Conservation (phyloP, 1,140 invertebrate species). For the Neocloeon triangulifer region DNA sequence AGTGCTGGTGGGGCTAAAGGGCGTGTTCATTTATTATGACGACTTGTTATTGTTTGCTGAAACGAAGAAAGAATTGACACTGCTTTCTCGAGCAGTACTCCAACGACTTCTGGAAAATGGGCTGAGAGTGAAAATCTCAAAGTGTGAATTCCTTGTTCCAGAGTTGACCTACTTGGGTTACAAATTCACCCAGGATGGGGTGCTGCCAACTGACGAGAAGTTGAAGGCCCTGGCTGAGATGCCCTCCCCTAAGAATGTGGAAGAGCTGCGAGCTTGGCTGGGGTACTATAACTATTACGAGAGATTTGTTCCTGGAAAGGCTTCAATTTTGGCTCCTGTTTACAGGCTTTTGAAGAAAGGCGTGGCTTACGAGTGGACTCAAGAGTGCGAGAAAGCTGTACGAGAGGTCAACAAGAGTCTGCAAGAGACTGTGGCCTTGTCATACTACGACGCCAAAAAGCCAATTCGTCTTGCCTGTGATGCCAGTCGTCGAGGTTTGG, state of each 20-base stretch:
- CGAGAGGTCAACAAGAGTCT: constrained; percentile 7
- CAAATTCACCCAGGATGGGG: too few relatives aligned
- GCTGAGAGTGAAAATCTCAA: too few relatives aligned
- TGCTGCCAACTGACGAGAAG: too few relatives aligned
- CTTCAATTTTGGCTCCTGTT: constrained; percentile 6
- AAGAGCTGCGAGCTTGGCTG: constrained; percentile 2
- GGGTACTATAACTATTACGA: constrained; percentile 1
- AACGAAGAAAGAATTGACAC: too few relatives aligned
- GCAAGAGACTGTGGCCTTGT: constrained; percentile 4
- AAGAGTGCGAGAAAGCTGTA: constrained; percentile 8
- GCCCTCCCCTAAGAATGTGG: constrained; percentile 5
- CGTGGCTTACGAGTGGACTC: constrained; percentile 5
- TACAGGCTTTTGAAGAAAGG: constrained; percentile 4
- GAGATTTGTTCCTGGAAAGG: constrained; percentile 6
- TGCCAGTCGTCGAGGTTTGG: constrained; percentile 13
- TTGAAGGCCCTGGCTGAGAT: too few relatives aligned
- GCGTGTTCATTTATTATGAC: constrained; percentile 4
- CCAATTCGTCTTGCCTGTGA: constrained; percentile 11
- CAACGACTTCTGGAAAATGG: too few relatives aligned
- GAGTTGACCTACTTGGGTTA: too few relatives aligned
- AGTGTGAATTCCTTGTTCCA: too few relatives aligned
- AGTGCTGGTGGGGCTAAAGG: constrained; percentile 10
- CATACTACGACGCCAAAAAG: constrained; percentile 9
- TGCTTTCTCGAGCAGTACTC: too few relatives aligned
- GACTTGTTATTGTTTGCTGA: too few relatives aligned